Percentiles rank a stretch among this genome's conserved stretches.
phyloP scores from a whole-genome alignment of 2,797 vertebrate genomes.

The Cryptoprocta ferox region DNA sequence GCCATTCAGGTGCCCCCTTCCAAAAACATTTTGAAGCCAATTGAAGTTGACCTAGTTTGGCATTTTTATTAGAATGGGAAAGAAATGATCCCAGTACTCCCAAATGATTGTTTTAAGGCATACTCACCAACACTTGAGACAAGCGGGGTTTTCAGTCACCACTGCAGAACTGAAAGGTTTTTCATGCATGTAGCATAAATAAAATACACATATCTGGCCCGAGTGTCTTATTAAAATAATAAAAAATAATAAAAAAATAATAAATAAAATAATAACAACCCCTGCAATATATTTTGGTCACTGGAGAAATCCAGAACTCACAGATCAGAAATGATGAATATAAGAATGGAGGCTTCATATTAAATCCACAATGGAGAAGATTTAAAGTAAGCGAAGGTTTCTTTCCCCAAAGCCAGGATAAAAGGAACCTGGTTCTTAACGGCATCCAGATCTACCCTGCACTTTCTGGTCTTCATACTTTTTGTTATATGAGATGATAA shows the following conservation, averaged over 20 bases:
- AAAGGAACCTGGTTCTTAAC: not conserved
- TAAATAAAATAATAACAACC: not conserved
- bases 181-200: not conserved
- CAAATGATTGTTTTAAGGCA: not conserved
- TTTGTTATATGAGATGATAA: not conserved
- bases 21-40: not conserved
- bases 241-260: not conserved
- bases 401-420: not conserved
- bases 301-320: constrained; percentile 42
- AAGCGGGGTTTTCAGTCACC: not conserved
- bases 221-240: constrained; percentile 8
- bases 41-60: not conserved
- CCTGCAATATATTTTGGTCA: constrained; percentile 10
- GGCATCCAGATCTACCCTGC: not conserved
- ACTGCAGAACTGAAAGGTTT: not conserved
- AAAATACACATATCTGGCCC: constrained; percentile 3
- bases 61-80: not conserved
- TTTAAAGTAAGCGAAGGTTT: constrained; percentile 18
- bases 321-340: constrained; percentile 46
- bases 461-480: not conserved
- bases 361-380: constrained; percentile 25
- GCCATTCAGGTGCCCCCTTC: not conserved
- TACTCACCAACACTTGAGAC: not conserved
- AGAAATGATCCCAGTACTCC: not conserved
- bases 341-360: not conserved